phyloP scores from a whole-genome alignment of 2,888 invertebrate genomes.

The Operophtera brumata region DNA sequence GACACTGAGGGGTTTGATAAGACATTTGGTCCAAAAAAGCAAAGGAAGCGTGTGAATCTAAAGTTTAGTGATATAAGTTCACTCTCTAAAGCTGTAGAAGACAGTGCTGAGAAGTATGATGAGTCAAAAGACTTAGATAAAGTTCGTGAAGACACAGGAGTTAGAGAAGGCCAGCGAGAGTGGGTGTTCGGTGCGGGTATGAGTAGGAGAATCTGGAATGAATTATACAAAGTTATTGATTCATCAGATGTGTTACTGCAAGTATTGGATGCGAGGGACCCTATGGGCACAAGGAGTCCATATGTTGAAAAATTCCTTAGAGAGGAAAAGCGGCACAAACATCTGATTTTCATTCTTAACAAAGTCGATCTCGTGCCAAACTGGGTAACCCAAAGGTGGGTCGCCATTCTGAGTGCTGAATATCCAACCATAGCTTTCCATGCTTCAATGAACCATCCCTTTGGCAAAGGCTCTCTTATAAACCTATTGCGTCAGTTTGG shows the following conservation, averaged over 20 bases:
- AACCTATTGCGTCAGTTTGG: slow-evolving; percentile 97
- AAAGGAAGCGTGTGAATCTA: slow-evolving; percentile 93
- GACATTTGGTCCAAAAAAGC: slow-evolving; percentile 97
- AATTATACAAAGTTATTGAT: slow-evolving; percentile 99
- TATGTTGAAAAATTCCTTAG: slow-evolving; percentile 95
- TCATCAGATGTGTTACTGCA: slow-evolving; percentile 98
- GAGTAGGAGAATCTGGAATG: slow-evolving; percentile 99
- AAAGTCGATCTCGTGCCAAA: slow-evolving; percentile 98
- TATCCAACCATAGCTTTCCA: slow-evolving; percentile 99
- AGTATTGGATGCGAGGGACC: slow-evolving; percentile 98
- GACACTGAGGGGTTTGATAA: slow-evolving; percentile 97
- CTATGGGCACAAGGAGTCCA: slow-evolving; percentile 96
- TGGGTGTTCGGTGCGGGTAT: slow-evolving; percentile 98
- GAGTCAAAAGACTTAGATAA: slow-evolving; percentile 91
- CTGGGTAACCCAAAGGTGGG: slow-evolving; percentile 99
- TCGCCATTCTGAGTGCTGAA: slow-evolving; percentile 94
- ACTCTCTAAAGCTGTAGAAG: slow-evolving; percentile 86
- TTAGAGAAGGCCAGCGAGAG: slow-evolving; percentile 90
- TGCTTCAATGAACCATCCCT: slow-evolving; percentile 98
- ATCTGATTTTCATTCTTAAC: slow-evolving; percentile 97
- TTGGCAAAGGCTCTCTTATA: slow-evolving; percentile 98
- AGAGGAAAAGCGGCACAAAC: slow-evolving; percentile 98
- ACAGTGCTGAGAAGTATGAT: slow-evolving; percentile 88
- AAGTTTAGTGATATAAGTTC: slow-evolving; percentile 88
- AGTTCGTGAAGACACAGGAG: slow-evolving; percentile 89